A percentile compares a stretch with the other conserved stretches of the same genome.
These are phyloP conservation scores for Sinocyclocheilus maitianheensis DNA, from an alignment of 2,113 vertebrate species.

Conservation along the genomic window DNA sequence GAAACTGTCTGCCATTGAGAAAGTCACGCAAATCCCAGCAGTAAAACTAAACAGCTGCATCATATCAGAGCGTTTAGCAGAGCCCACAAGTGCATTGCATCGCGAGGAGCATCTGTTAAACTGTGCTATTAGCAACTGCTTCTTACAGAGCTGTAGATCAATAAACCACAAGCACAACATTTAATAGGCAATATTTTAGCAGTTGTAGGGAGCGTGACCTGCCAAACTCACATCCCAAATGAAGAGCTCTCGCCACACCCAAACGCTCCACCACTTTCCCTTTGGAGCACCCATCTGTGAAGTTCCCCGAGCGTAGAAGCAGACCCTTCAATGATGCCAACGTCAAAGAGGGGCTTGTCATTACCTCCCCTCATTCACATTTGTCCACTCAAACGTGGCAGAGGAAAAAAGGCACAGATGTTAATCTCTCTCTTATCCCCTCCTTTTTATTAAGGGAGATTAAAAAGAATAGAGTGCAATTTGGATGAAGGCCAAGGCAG, in stretches of 20 bases:
- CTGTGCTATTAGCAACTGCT: not conserved
- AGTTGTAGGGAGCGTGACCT: not conserved
- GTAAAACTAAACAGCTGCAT: conserved; percentile 49
- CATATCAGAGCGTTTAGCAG: conserved; percentile 37
- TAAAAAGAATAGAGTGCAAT: conserved; percentile 71
- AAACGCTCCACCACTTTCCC: conserved; percentile 46
- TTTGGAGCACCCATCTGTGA: conserved; percentile 51
- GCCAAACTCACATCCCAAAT: conserved; percentile 14
- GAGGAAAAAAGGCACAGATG: conserved; percentile 74
- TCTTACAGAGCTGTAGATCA: not conserved
- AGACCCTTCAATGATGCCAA: conserved; percentile 44
- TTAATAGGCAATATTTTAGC: not conserved
- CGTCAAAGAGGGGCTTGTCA: conserved; percentile 67
- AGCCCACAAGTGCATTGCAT: not conserved
- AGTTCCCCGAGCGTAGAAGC: conserved; percentile 41
- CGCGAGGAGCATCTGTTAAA: conserved; percentile 35
- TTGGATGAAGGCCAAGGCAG: conserved; percentile 73
- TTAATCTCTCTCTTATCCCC: conserved; percentile 73
- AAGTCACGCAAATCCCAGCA: conserved; percentile 35
- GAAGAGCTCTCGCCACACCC: conserved; percentile 51
- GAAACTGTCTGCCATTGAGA: conserved; percentile 32
- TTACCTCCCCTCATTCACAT: conserved; percentile 74
- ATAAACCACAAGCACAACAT: conserved; percentile 2
- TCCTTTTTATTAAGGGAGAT: conserved; percentile 70
- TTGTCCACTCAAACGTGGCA: conserved; percentile 71